phyloP scores from a whole-genome alignment of 2,888 invertebrate genomes.

The Drosophila niveifrons region DNA sequence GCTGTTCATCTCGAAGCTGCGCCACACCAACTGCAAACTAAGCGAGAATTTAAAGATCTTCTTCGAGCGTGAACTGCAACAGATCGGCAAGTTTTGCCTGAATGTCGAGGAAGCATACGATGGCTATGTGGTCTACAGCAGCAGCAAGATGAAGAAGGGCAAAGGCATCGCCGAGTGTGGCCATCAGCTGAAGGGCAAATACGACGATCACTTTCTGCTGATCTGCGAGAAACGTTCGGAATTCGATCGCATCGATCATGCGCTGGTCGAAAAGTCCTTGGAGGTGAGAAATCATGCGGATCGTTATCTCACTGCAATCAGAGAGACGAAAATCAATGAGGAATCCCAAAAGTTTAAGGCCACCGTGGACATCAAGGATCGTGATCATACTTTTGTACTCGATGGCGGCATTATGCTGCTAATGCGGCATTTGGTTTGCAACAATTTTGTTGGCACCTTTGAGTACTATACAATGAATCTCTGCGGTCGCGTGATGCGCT shows the following conservation, averaged over 20 bases:
- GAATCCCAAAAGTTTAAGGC: constrained; percentile 79
- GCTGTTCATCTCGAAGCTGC: constrained; percentile 72
- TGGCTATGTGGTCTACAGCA: constrained; percentile 79
- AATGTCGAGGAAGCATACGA: constrained; percentile 80
- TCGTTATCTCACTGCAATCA: constrained; percentile 64
- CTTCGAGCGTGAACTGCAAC: constrained; percentile 75
- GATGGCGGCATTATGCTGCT: constrained; percentile 82
- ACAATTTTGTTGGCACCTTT: constrained; percentile 74
- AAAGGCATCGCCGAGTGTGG: constrained; percentile 68
- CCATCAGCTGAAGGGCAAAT: constrained; percentile 78
- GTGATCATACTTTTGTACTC: constrained; percentile 75
- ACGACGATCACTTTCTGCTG: constrained; percentile 74
- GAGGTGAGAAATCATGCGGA: constrained; percentile 75
- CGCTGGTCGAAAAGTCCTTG: constrained; percentile 71
- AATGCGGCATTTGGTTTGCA: constrained; percentile 77
- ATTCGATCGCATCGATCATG: constrained; percentile 80
- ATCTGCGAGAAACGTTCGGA: constrained; percentile 79
- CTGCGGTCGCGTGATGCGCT: constrained; percentile 74
- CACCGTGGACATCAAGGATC: constrained; percentile 76
- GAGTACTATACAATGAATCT: constrained; percentile 81
- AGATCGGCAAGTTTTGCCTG: constrained; percentile 74
- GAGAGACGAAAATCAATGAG: constrained; percentile 77
- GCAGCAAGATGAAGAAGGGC: constrained; percentile 78
- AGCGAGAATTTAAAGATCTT: constrained; percentile 76
- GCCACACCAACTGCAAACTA: constrained; percentile 72